Base-by-base conservation (phyloP, 2,888 invertebrate genomes). In the Monopis laevigella region DNA sequence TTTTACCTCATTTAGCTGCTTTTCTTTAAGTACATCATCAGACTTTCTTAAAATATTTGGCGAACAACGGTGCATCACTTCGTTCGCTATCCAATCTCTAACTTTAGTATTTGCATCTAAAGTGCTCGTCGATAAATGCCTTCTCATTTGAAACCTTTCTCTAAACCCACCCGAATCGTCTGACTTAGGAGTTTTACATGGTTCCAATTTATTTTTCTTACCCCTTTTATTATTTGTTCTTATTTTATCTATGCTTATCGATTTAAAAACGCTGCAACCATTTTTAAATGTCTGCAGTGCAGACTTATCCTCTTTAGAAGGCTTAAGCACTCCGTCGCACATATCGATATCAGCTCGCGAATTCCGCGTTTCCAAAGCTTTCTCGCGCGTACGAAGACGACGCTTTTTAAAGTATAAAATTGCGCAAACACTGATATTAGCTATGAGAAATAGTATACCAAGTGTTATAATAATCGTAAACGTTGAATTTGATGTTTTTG, bases 41-140 rank as follows among this genome's bases (percentile, higher is more conserved):
- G 75, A 75, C 54, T 84, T 85, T 49, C 86, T 73, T 11, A 88
- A 58, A 58, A 86, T 85, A 45, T 83, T 84, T 1, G 89, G 89
- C 39, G 88, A 88, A 53, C 86, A 88, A 58, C 87, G 84, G 50
- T 88, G 86, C 54, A 88, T 87, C 24, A 90, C 87, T 62, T 91
- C 90, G 48, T 89, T 88, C 1, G 89, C 86, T 51, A 93, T 93
- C 93, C 93, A 93, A 52, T 93, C 91, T 46, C 88, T 84, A 1
- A 93, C 93, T 82, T 93, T 93, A 10, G 91, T 89, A 57, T 92
- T 89, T 0, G 93, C 90, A 62, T 93, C 93, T 48, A 93, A 86
- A 1, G 93, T 93, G 46, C 91, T 92, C 3, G 85, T 86, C 4
- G 91, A 92, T 55, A 89, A 83, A 62, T 90, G 89, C 14, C 90